Conservation (phyloP, 1,140 invertebrate species). For the Drosophila funebris region DNA sequence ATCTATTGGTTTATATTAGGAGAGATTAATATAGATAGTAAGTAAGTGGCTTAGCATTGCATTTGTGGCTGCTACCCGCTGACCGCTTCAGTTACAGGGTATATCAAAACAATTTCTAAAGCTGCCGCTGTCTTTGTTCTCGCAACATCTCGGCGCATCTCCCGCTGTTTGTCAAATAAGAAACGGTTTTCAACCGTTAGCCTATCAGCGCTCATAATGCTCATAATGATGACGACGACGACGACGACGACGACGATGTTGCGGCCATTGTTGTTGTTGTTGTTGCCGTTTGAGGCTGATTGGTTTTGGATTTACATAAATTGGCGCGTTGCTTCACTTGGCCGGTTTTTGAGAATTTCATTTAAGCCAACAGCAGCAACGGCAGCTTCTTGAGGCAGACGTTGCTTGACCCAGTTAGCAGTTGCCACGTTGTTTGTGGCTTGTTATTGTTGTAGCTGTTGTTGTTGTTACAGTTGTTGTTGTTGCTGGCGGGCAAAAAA, state of each 20-base stretch:
- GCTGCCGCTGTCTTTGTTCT: background rate
- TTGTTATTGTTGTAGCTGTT: slow-evolving; percentile 6
- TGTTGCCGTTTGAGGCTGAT: slow-evolving; percentile 64
- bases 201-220: slow-evolving; percentile 63
- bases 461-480: slow-evolving; percentile 12
- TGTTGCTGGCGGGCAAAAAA: slow-evolving; percentile 22
- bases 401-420: slow-evolving; percentile 64
- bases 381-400: slow-evolving; percentile 41
- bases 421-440: slow-evolving; percentile 6
- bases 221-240: slow-evolving; percentile 45
- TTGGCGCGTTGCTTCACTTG: slow-evolving; percentile 66
- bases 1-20: no score
- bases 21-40: no score
- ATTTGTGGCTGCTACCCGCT: background rate
- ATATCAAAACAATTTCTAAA: slow-evolving; percentile 10
- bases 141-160: background rate
- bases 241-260: slow-evolving; percentile 23
- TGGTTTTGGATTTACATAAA: slow-evolving; percentile 80
- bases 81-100: background rate
- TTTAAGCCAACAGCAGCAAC: slow-evolving; percentile 21
- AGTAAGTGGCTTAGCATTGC: no score
- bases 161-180: slow-evolving; percentile 35
- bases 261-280: slow-evolving; percentile 26
- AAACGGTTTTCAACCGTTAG: slow-evolving; percentile 66
- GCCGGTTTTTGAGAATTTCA: slow-evolving; percentile 56